Evolutionary conservation across 2,888 invertebrate genomes (phyloP).

Genomic region (Stenodera caucasica): DNA sequence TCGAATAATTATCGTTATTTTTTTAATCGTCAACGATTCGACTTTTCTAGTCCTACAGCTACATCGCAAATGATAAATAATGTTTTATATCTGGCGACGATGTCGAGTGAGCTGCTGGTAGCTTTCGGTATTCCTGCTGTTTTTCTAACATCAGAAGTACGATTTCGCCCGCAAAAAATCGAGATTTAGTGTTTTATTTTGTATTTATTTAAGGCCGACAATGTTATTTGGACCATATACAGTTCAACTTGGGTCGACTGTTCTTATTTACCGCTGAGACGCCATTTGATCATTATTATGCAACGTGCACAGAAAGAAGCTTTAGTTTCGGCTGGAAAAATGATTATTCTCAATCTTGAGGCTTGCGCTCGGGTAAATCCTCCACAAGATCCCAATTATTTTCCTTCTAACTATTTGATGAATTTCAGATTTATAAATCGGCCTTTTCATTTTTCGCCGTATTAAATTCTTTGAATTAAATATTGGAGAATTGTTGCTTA

Average conservation of each 20-base stretch:
- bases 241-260: constrained; percentile 1
- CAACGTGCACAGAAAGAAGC: constrained; percentile 9
- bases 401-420: too few relatives aligned
- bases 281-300: constrained; percentile 7
- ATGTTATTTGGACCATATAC: constrained; percentile 1
- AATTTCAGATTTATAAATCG: not conserved
- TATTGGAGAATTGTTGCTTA: too few relatives aligned
- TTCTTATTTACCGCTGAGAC: constrained; percentile 1
- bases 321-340: constrained; percentile 5
- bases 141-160: not conserved
- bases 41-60: too few relatives aligned
- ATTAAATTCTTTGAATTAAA: not conserved
- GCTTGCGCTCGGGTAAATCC: constrained; percentile 3
- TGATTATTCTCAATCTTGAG: constrained; percentile 1
- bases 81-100: not conserved
- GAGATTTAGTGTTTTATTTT: not conserved
- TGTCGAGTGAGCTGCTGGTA: not conserved
- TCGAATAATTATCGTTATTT: too few relatives aligned
- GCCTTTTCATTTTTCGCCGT: not conserved
- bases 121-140: not conserved
- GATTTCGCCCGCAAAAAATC: not conserved
- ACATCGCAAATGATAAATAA: too few relatives aligned
- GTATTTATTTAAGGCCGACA: too few relatives aligned
- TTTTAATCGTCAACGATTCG: too few relatives aligned
- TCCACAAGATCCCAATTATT: too few relatives aligned